A percentile compares a stretch with the other conserved stretches of the same genome.
Conservation (phyloP, 2,113 vertebrate species). For the Rhea americana region DNA sequence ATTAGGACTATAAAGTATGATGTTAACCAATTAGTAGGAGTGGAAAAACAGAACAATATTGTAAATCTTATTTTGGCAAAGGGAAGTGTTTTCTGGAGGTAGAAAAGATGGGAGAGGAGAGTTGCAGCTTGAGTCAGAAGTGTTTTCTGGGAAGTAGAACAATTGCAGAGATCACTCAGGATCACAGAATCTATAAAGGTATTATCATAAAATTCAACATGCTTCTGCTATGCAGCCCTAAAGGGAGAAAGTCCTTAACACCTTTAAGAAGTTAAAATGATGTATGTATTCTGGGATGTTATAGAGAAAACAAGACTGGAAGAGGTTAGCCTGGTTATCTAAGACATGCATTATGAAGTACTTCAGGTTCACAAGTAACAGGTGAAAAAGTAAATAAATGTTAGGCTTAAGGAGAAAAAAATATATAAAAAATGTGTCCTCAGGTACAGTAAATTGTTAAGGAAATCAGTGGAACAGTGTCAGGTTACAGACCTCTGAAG, state of each 20-base stretch:
- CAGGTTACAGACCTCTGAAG: not conserved
- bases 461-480: not conserved
- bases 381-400: not conserved
- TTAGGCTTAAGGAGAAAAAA: not conserved
- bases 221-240: not conserved
- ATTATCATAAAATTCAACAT: not conserved
- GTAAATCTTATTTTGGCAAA: constrained; percentile 12
- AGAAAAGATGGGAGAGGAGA: not conserved
- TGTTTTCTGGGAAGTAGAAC: not conserved
- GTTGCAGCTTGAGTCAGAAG: not conserved
- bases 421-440: not conserved
- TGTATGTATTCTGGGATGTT: not conserved
- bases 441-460: not conserved
- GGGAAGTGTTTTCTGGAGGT: not conserved
- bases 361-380: not conserved
- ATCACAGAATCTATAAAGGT: not conserved
- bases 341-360: not conserved
- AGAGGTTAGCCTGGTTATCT: not conserved
- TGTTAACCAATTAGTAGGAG: constrained; percentile 34
- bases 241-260: not conserved
- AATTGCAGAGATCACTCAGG: not conserved
- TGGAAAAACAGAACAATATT: not conserved
- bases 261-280: not conserved
- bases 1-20: constrained; percentile 36
- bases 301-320: accelerated